Percentiles rank a stretch among this genome's conserved stretches.
Conservation (phyloP, 2,113 vertebrate species). For the Calyptommatus sinebrachiatus region DNA sequence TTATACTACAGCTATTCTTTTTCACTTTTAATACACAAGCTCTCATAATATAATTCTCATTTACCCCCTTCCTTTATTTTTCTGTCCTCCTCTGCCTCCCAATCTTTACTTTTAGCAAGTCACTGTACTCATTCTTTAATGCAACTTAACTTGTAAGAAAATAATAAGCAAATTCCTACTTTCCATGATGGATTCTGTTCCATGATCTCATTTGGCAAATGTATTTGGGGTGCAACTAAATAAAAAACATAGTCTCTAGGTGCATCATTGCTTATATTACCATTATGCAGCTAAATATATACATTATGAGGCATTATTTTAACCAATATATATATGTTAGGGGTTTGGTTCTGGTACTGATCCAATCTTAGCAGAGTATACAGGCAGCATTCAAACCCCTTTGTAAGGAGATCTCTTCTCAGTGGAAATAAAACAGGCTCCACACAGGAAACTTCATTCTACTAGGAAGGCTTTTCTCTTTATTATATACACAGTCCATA, state of each 20-base stretch:
- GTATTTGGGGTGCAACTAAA: conserved; percentile 24
- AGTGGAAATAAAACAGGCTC: too few species aligned
- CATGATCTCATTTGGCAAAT: conserved; percentile 5
- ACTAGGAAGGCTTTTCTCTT: too few species aligned
- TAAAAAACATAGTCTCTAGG: conserved; percentile 14
- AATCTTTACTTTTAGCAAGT: conserved; percentile 32
- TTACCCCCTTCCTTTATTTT: neutral
- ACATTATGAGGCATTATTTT: neutral
- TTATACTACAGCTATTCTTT: conserved; percentile 39
- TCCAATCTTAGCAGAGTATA: too few species aligned
- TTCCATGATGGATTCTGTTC: conserved; percentile 39
- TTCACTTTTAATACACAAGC: conserved; percentile 26
- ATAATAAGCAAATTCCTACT: conserved; percentile 38
- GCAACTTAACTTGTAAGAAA: conserved; percentile 33
- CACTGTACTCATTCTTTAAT: conserved; percentile 7
- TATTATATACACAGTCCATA: too few species aligned
- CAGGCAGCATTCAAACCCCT: too few species aligned
- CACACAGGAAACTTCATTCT: too few species aligned
- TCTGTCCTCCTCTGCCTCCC: neutral
- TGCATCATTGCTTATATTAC: neutral
- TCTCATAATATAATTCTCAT: conserved; percentile 30
- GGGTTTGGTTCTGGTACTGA: too few species aligned
- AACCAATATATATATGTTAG: neutral
- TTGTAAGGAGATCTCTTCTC: too few species aligned
- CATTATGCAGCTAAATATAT: conserved; percentile 23